phyloP scores from a whole-genome alignment of 2,113 vertebrate species.

The Elgaria multicarinata region DNA sequence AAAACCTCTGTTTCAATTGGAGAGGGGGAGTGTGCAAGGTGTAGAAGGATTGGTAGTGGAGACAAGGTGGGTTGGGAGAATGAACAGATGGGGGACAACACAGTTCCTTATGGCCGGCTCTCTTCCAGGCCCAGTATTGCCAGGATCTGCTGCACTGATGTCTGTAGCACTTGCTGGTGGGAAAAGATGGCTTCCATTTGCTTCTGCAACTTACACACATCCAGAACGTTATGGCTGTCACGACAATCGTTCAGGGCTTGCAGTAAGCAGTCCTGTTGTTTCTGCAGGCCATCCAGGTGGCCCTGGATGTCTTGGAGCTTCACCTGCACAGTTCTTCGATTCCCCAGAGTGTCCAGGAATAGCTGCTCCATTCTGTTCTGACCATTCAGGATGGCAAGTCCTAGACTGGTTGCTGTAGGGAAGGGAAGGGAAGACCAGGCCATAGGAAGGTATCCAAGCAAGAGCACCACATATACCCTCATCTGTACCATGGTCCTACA shows the following conservation, averaged over 20 bases:
- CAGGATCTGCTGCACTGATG: not conserved
- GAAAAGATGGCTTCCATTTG: not conserved
- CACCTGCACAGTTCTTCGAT: not conserved
- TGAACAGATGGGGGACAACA: not conserved
- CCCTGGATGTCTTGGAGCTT: not conserved
- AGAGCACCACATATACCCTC: not conserved
- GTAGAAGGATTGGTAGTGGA: no score
- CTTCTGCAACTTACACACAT: not conserved
- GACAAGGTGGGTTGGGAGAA: not conserved
- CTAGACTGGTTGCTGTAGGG: not conserved
- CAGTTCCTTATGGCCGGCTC: not conserved
- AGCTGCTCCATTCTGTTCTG: no score
- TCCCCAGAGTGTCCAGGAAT: not conserved
- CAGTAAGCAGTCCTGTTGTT: not conserved
- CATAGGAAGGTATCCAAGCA: not conserved
- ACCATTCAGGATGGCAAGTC: not conserved
- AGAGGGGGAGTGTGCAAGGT: no score
- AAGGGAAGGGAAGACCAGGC: not conserved
- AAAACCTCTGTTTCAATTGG: no score
- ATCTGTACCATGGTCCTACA: no score
- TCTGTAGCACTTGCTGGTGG: not conserved
- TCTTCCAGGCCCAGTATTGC: not conserved
- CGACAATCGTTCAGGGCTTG: not conserved
- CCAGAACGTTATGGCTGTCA: not conserved
- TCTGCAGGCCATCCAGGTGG: not conserved